phyloP scores from a whole-genome alignment of 2,888 invertebrate species.

The Odontocerum albicorne region DNA sequence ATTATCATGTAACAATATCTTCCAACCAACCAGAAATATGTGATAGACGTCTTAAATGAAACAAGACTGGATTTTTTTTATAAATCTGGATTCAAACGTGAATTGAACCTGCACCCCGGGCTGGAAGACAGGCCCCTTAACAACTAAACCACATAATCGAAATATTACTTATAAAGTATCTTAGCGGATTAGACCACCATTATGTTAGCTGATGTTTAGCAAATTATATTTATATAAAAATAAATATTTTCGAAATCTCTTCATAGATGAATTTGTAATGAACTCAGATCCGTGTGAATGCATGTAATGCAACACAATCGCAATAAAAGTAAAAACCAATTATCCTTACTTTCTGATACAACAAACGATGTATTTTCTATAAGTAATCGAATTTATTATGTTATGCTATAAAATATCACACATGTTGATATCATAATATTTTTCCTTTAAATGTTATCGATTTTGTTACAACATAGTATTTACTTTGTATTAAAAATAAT shows the following conservation, averaged over 20 bases:
- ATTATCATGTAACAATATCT: no score
- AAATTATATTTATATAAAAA: no score
- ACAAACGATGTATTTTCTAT: conserved; percentile 20
- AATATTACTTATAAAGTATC: no score
- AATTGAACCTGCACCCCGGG: no score
- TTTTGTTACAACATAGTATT: not conserved
- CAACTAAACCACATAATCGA: no score
- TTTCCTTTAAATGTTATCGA: not conserved
- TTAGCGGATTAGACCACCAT: no score
- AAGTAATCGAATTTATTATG: conserved; percentile 23
- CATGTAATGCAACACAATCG: not conserved
- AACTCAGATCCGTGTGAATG: not conserved
- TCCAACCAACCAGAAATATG: no score
- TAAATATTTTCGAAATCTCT: not conserved
- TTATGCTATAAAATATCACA: conserved; percentile 16
- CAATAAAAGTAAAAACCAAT: conserved; percentile 20
- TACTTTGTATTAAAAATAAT: conserved; percentile 1
- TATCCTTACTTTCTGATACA: conserved; percentile 23
- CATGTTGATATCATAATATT: not conserved
- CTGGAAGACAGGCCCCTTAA: no score
- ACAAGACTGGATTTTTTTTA: no score
- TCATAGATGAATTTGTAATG: not conserved
- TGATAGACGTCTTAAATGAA: no score
- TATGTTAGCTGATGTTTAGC: no score
- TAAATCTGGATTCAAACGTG: no score